These are phyloP conservation scores for Onthophagus sagittarius DNA, from an alignment of 2,888 invertebrate genomes.

Conservation along the genomic window DNA sequence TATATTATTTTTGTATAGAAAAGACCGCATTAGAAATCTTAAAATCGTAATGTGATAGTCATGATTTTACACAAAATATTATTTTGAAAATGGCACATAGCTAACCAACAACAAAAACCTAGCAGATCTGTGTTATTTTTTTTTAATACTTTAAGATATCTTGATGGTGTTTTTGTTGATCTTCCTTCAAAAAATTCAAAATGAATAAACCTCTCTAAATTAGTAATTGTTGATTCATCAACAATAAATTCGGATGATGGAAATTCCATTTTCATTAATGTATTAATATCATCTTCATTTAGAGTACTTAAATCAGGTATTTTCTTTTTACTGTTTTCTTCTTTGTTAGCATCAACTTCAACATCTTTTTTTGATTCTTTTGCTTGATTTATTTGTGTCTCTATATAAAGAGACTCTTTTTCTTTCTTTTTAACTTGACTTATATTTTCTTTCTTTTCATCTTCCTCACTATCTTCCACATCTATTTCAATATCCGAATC, in stretches of 20 bases:
- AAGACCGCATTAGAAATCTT: too few relatives aligned
- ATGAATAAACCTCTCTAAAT: constrained; percentile 55
- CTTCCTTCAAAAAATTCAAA: constrained; percentile 57
- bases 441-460: constrained; percentile 14
- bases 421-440: background rate
- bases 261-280: constrained; percentile 44
- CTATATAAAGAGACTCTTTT: background rate
- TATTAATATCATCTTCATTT: constrained; percentile 32
- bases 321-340: constrained; percentile 17
- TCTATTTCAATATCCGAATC: constrained; percentile 57
- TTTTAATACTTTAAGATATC: constrained; percentile 51
- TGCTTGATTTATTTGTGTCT: background rate
- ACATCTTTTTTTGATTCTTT: background rate
- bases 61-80: too few relatives aligned
- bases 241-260: constrained; percentile 50
- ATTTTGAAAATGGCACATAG: too few relatives aligned
- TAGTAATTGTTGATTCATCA: constrained; percentile 45
- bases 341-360: background rate
- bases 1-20: too few relatives aligned
- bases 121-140: too few relatives aligned
- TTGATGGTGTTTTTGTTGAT: constrained; percentile 53
- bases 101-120: too few relatives aligned
- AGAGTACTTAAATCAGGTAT: constrained; percentile 31
- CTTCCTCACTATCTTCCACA: constrained; percentile 54
- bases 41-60: too few relatives aligned